phyloP scores from a whole-genome alignment of 2,797 vertebrate species.

The Caiman crocodilus region DNA sequence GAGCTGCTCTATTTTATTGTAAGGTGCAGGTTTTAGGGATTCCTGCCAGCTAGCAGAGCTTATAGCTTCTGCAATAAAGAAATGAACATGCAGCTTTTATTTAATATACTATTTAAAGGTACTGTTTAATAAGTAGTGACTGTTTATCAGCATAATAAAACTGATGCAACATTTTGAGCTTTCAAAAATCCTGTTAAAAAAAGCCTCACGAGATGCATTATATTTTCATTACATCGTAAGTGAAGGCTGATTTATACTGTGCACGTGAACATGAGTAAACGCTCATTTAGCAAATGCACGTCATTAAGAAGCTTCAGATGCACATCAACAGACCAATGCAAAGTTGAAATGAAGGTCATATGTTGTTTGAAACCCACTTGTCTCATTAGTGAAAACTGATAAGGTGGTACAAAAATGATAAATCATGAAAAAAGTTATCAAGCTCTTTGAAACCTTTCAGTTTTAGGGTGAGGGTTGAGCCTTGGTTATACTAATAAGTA shows the following conservation, averaged over 20 bases:
- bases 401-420: not conserved
- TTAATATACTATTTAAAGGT: not conserved
- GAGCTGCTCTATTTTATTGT: no score
- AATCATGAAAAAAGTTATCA: not conserved
- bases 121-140: not conserved
- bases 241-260: not conserved
- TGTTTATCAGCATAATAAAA: constrained; percentile 19
- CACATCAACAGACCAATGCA: not conserved
- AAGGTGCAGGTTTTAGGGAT: no score
- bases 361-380: not conserved
- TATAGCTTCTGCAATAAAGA: not conserved
- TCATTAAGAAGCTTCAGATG: not conserved
- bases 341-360: not conserved
- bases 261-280: not conserved
- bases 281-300: not conserved
- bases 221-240: not conserved
- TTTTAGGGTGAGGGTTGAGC: not conserved
- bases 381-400: not conserved
- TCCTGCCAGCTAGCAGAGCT: not conserved
- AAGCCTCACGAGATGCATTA: not conserved
- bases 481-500: not conserved
- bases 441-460: not conserved
- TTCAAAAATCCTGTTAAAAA: not conserved
- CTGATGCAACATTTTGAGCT: not conserved
- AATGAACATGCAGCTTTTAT: not conserved